Evolutionary conservation across 2,797 vertebrate genomes (phyloP).

Genomic region (Oryzias sinensis): DNA sequence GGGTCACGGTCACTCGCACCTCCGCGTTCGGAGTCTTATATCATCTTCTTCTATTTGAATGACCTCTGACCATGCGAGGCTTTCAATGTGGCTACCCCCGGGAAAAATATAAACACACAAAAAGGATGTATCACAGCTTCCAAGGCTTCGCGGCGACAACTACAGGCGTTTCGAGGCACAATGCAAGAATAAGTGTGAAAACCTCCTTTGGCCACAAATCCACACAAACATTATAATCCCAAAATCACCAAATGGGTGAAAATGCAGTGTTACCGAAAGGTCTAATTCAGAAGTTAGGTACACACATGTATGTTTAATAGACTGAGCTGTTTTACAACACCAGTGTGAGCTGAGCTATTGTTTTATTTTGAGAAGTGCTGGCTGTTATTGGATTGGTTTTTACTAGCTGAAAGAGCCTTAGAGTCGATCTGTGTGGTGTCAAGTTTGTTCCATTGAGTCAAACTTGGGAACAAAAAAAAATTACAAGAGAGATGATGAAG

Average conservation of each 20-base stretch:
- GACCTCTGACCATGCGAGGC: conserved; percentile 64
- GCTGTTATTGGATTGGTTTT: conserved; percentile 73
- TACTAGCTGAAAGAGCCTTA: conserved; percentile 60
- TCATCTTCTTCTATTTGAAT: conserved; percentile 70
- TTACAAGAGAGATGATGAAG: background rate
- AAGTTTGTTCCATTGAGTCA: conserved; percentile 38
- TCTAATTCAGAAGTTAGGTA: conserved; percentile 57
- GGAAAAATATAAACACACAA: conserved; percentile 8
- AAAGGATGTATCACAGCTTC: conserved; percentile 18
- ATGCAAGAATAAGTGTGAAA: conserved; percentile 17
- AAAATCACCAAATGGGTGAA: conserved; percentile 48
- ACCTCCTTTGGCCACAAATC: conserved; percentile 6
- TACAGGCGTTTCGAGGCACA: conserved; percentile 15
- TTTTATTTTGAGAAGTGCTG: conserved; percentile 67
- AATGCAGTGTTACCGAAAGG: conserved; percentile 53
- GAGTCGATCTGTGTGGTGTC: conserved; percentile 42
- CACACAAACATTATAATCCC: conserved; percentile 47
- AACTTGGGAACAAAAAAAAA: conserved; percentile 13
- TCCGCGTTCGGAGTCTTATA: conserved; percentile 53
- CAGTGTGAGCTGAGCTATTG: conserved; percentile 64
- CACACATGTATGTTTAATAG: conserved; percentile 41
- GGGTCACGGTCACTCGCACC: conserved; percentile 88
- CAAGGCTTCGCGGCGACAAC: background rate
- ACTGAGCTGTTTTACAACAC: conserved; percentile 57
- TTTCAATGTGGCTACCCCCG: conserved; percentile 14